Conservation (phyloP, 2,888 invertebrate species). For the Mythimna vitellina region DNA sequence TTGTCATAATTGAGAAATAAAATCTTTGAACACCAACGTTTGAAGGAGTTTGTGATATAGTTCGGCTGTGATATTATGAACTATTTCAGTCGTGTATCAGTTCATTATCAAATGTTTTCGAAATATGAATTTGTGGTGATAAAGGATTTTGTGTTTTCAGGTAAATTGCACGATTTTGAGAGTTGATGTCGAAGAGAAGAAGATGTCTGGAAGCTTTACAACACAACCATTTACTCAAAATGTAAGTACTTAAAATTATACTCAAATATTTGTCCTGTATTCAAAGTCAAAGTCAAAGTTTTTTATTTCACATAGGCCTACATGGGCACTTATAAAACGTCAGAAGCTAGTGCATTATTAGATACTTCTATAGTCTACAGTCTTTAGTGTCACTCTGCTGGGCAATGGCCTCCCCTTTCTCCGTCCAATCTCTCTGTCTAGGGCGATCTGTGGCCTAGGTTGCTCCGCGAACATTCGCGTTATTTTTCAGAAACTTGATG, state of each 20-base stretch:
- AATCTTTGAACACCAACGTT: background rate
- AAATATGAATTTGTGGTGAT: background rate
- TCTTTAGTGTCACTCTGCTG: no score
- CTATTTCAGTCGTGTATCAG: background rate
- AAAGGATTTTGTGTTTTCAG: conserved; percentile 72
- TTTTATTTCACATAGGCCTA: no score
- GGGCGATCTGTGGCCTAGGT: no score
- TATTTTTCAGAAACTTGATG: no score
- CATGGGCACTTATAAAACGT: no score
- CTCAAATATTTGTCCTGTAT: background rate
- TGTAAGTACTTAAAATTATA: conserved; percentile 70
- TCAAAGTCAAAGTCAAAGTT: no score
- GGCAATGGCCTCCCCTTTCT: no score
- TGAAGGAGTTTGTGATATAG: background rate
- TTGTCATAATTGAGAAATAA: background rate
- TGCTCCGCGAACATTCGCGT: no score
- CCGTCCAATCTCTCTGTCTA: no score
- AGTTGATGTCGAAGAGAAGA: conserved; percentile 77
- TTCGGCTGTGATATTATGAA: background rate
- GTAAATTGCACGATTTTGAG: conserved; percentile 87
- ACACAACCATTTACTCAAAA: conserved; percentile 74
- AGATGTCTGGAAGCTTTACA: conserved; percentile 84
- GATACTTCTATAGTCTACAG: no score
- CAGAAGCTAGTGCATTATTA: no score
- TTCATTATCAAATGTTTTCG: background rate